These are phyloP conservation scores for Eumerus sabulonum DNA, from an alignment of 2,888 invertebrate genomes.

Conservation along the genomic window DNA sequence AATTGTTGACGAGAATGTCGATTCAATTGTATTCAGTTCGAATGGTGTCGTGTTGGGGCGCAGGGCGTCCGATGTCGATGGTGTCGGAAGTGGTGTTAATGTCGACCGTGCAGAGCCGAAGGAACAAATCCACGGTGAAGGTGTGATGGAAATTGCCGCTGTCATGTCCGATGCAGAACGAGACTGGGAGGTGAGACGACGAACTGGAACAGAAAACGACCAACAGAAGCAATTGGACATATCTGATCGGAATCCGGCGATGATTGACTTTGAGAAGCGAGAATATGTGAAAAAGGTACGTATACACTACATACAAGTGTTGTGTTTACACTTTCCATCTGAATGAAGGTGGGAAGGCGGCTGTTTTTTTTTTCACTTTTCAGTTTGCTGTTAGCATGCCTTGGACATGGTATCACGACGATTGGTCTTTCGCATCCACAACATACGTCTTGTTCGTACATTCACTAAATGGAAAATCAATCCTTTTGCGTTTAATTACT, in stretches of 20 bases:
- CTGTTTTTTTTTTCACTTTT: not conserved
- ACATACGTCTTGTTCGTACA: no score
- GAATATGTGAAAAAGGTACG: slow-evolving; percentile 78
- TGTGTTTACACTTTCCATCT: slow-evolving; percentile 45
- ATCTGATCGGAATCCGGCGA: slow-evolving; percentile 76
- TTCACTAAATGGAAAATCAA: no score
- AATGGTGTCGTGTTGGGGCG: slow-evolving; percentile 49
- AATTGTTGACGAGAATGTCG: slow-evolving; percentile 75
- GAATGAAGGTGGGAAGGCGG: slow-evolving; percentile 21
- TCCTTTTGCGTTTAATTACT: no score
- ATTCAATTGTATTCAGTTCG: slow-evolving; percentile 75
- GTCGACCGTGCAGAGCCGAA: not conserved
- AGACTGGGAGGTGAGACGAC: not conserved
- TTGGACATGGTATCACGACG: no score
- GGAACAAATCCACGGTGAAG: slow-evolving; percentile 1
- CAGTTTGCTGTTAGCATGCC: not conserved
- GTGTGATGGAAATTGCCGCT: slow-evolving; percentile 37
- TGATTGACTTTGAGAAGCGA: slow-evolving; percentile 77
- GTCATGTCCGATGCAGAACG: slow-evolving; percentile 38
- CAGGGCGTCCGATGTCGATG: slow-evolving; percentile 8
- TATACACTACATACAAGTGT: not conserved
- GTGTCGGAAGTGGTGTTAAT: slow-evolving; percentile 15
- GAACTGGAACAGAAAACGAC: not conserved
- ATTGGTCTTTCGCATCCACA: no score
- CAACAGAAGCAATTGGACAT: slow-evolving; percentile 43